phyloP scores from a whole-genome alignment of 2,888 invertebrate species.

The Melikaiella ostensackeni region DNA sequence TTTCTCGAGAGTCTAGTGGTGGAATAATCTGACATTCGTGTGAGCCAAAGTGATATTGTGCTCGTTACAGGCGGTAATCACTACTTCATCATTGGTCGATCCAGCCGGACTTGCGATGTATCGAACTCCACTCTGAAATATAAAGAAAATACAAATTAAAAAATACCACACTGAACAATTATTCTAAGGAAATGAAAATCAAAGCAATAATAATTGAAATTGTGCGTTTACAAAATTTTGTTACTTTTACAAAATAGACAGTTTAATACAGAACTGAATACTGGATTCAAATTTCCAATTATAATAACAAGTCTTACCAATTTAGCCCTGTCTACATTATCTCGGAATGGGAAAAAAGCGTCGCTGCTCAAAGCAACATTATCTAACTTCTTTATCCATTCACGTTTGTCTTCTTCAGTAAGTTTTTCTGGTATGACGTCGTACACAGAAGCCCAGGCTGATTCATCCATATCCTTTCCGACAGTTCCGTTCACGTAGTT shows the following conservation, averaged over 20 bases:
- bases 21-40: conserved; percentile 94
- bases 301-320: conserved; percentile 81
- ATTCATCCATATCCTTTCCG: conserved; percentile 90
- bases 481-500: conserved; percentile 95
- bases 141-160: conserved; percentile 27
- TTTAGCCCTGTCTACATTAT: conserved; percentile 95
- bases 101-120: conserved; percentile 97
- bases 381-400: conserved; percentile 85
- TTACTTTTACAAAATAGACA: background rate
- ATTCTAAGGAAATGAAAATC: background rate
- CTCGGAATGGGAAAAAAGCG: conserved; percentile 99
- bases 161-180: background rate
- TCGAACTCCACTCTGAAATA: conserved; percentile 92
- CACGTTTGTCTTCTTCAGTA: conserved; percentile 82
- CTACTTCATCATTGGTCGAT: conserved; percentile 94
- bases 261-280: background rate
- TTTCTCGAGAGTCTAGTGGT: conserved; percentile 82
- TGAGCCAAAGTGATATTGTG: conserved; percentile 92
- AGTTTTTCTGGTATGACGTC: conserved; percentile 86
- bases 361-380: conserved; percentile 92
- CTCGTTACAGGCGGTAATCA: conserved; percentile 94
- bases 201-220: background rate
- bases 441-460: conserved; percentile 86
- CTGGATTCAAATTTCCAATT: conserved; percentile 14
- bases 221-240: no score